phyloP scores from a whole-genome alignment of 2,888 invertebrate species.

The Cerastis rubricosa region DNA sequence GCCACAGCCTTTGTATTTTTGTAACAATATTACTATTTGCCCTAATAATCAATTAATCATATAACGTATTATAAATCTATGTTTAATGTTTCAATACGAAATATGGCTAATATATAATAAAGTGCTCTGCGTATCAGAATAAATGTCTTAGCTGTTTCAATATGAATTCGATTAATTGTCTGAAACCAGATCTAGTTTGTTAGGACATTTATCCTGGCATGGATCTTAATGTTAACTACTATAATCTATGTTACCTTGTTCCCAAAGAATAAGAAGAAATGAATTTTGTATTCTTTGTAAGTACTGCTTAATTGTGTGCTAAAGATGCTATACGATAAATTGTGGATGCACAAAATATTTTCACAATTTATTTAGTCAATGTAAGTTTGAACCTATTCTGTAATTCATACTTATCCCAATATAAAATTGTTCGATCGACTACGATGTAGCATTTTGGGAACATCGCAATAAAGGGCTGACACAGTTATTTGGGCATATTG shows the following conservation, averaged over 20 bases:
- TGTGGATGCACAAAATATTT: constrained; percentile 17
- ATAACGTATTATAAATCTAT: constrained; percentile 12
- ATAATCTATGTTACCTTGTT: constrained; percentile 35
- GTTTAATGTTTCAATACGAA: background rate
- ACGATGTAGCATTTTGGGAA: background rate
- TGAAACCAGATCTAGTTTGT: background rate
- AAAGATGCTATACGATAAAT: background rate
- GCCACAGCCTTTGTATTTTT: constrained; percentile 48
- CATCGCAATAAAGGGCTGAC: background rate
- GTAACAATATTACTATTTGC: constrained; percentile 33
- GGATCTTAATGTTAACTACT: background rate
- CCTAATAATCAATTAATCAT: constrained; percentile 17
- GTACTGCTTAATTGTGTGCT: constrained; percentile 4
- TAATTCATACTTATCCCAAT: constrained; percentile 2
- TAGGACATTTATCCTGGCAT: background rate
- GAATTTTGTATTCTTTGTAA: background rate
- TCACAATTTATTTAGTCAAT: background rate
- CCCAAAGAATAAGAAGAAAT: constrained; percentile 40
- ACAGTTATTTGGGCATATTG: background rate
- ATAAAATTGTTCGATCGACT: background rate
- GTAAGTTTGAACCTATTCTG: constrained; percentile 1
- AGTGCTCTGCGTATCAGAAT: constrained; percentile 7
- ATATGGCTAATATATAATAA: background rate
- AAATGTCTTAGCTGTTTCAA: background rate
- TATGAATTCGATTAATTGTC: background rate